phyloP scores from a whole-genome alignment of 2,888 invertebrate genomes.

The Sympetrum striolatum region DNA sequence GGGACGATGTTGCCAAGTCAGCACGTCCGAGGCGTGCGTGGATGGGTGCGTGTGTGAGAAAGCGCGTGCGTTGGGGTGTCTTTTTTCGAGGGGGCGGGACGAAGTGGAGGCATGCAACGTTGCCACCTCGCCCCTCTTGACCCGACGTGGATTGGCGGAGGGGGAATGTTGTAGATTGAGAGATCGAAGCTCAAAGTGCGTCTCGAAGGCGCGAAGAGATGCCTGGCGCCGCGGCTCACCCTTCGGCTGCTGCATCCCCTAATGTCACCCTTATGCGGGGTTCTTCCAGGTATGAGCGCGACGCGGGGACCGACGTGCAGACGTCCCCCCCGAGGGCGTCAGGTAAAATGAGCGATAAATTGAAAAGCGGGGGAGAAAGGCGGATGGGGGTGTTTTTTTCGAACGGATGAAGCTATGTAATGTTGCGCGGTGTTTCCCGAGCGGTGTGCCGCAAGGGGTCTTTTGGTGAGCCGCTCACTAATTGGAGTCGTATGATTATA shows the following conservation, averaged over 20 bases:
- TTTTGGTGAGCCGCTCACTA: too few species aligned
- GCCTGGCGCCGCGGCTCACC: conserved; percentile 5
- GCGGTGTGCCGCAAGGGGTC: too few species aligned
- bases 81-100: not conserved
- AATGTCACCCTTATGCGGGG: not conserved
- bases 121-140: not conserved
- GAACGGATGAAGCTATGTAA: not conserved
- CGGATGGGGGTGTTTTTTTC: not conserved
- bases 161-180: not conserved
- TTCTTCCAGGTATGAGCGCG: not conserved
- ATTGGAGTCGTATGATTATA: too few species aligned
- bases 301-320: not conserved
- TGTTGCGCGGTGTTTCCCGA: too few species aligned
- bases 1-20: conserved; percentile 47
- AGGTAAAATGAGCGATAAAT: not conserved
- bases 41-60: not conserved
- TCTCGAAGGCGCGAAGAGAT: not conserved
- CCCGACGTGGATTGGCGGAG: not conserved
- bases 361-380: not conserved
- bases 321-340: not conserved
- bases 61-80: not conserved
- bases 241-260: not conserved
- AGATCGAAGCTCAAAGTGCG: not conserved
- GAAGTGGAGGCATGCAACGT: conserved; percentile 3
- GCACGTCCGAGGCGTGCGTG: not conserved